These are phyloP conservation scores for Phortica okadai DNA, from an alignment of 2,888 invertebrate species.

Conservation along the genomic window DNA sequence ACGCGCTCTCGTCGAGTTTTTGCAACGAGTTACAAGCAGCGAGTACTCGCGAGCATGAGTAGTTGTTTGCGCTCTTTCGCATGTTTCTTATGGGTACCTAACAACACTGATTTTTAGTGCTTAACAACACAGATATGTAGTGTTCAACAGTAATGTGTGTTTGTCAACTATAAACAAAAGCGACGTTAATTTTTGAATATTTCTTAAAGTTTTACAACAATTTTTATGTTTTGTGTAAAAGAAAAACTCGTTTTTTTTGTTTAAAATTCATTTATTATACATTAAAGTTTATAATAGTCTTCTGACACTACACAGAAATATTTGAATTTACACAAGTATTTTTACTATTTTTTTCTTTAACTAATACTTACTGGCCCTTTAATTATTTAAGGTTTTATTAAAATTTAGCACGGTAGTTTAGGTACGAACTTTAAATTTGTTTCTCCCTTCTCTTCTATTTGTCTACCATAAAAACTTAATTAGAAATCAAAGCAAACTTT, in stretches of 20 bases:
- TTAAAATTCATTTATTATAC: constrained; percentile 32
- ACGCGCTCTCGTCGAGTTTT: constrained; percentile 3
- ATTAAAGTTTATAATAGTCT: constrained; percentile 6
- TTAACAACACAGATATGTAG: neutral
- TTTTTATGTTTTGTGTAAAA: neutral
- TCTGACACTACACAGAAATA: constrained; percentile 19
- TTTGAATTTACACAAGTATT: constrained; percentile 8
- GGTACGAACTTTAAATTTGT: neutral
- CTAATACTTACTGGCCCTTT: neutral
- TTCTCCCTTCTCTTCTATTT: neutral
- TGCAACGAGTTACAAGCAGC: neutral
- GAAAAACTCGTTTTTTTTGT: neutral
- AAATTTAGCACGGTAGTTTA: neutral
- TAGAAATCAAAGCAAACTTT: constrained; percentile 22
- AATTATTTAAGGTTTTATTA: neutral
- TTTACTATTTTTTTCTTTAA: neutral
- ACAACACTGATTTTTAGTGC: neutral
- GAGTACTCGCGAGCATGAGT: neutral
- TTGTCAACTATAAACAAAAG: neutral
- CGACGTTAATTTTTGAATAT: neutral
- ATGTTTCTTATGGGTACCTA: too few species aligned
- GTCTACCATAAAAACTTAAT: neutral
- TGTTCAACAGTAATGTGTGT: too few species aligned
- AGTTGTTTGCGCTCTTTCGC: neutral
- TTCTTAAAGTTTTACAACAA: neutral